Conservation (phyloP, 2,113 vertebrate species). For the Nothobranchius kuhntae region DNA sequence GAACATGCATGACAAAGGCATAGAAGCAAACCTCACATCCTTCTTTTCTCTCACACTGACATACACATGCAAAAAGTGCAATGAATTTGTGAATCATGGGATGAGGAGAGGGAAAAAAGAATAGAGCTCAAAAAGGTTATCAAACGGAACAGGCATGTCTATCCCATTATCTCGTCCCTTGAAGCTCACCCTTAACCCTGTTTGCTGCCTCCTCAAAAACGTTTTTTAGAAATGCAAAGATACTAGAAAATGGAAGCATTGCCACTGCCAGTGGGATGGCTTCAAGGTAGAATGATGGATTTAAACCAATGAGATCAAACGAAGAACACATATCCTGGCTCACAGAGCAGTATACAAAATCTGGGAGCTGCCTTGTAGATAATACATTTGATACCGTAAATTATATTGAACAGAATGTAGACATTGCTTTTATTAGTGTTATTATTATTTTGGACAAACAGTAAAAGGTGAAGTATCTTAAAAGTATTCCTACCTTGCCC, state of each 20-base stretch:
- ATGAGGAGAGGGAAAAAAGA: slow-evolving; percentile 7
- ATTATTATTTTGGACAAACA: no score
- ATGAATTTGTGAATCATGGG: slow-evolving; percentile 46
- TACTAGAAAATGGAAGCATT: slow-evolving; percentile 40
- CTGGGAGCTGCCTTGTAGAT: slow-evolving; percentile 21
- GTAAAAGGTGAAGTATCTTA: neutral
- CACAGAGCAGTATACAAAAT: slow-evolving; percentile 28
- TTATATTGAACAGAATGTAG: neutral
- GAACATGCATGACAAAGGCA: neutral
- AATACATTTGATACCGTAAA: neutral
- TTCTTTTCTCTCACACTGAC: neutral
- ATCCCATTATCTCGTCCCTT: slow-evolving; percentile 60
- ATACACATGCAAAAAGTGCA: slow-evolving; percentile 10
- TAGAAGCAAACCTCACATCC: neutral
- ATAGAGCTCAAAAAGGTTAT: slow-evolving; percentile 45
- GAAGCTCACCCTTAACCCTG: slow-evolving; percentile 58
- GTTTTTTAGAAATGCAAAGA: slow-evolving; percentile 54
- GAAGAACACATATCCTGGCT: slow-evolving; percentile 36
- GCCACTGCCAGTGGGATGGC: slow-evolving; percentile 27
- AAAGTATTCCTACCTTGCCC: neutral
- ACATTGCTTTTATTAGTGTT: neutral
- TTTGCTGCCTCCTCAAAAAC: slow-evolving; percentile 57
- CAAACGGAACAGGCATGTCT: slow-evolving; percentile 56
- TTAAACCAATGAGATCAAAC: slow-evolving; percentile 44
- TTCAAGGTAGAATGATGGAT: slow-evolving; percentile 45